Base-by-base conservation (phyloP, 35 echinoderm and acorn worm species). In the Holothuria glaberrima region DNA sequence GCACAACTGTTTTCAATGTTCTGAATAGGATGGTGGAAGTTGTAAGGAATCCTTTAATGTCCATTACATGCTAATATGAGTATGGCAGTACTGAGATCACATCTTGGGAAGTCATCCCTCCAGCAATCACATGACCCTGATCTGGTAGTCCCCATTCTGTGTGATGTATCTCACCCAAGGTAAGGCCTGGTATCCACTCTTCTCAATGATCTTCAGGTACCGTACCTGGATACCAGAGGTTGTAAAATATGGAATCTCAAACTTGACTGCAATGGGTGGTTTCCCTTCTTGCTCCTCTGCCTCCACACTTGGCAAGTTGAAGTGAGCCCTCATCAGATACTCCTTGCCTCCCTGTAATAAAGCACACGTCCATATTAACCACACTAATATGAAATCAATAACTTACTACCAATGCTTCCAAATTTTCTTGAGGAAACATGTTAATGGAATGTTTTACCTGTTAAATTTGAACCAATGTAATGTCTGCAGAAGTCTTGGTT, bases 221-320 rank as follows among this genome's bases (percentile, higher is more conserved):
- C 97, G 97, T 21, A 99, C 97, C 94, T 99, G 97, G 58, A 99
- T 99, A 71, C 97, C 96, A 3, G 97, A 99, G 29, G 97, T 99
- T 18, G 97, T 99, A 91, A 99, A 99, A 85, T 99, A 99, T 22
- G 97, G 97, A 89, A 99, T 99, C 75, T 99, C 97, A 95, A 99
- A 99, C 62, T 92, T 92, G 68, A 94, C 93, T 21, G 81, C 88
- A 54, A 99, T 99, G 32, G 97, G 97, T 84, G 97, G 97, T 34
- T 91, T 87, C 12, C 97, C 97, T 75, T 99, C 97, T 48, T 84
- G 88, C 33, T 93, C 91, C 56, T 99, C 97, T 12, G 93, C 91
- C 71, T 93, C 88, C 45, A 99, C 97, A 48, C 97, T 99, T 28
- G 97, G 97, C 32, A 99, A 86, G 84, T 94, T 99, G 88, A 99